Conservation (phyloP, 2,888 invertebrate genomes). For the Junonia oenone region DNA sequence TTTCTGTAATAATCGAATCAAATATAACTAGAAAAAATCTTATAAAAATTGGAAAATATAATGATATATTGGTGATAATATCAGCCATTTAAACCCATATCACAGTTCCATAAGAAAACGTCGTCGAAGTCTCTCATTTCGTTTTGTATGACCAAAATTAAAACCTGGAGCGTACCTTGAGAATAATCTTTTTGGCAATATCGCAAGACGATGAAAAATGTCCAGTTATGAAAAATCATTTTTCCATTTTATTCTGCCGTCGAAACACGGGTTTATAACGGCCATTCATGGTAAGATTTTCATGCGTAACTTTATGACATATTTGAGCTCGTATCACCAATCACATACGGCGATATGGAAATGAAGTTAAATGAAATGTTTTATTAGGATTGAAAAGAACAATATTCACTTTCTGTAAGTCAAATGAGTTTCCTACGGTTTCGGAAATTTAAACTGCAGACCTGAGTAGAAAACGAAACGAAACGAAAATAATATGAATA, state of each 20-base stretch:
- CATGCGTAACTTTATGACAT: not conserved
- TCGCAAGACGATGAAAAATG: constrained; percentile 1
- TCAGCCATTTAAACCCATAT: not conserved
- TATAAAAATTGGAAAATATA: too few relatives aligned
- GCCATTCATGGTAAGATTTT: not conserved
- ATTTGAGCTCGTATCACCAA: too few relatives aligned
- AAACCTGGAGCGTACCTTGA: not conserved
- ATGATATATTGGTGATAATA: not conserved
- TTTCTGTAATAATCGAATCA: too few relatives aligned
- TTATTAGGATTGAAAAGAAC: too few relatives aligned
- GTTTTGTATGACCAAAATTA: constrained; percentile 1
- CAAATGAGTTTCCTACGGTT: too few relatives aligned
- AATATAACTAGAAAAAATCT: too few relatives aligned
- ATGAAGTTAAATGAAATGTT: too few relatives aligned
- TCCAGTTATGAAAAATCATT: not conserved
- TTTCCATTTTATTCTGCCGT: not conserved
- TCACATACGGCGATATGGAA: too few relatives aligned
- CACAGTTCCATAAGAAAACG: not conserved
- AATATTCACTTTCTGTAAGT: too few relatives aligned
- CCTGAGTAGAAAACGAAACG: too few relatives aligned
- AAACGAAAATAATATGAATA: too few relatives aligned
- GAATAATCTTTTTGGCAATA: constrained; percentile 3
- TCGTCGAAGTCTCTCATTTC: not conserved
- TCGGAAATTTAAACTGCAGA: too few relatives aligned
- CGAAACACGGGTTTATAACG: not conserved